phyloP scores from a whole-genome alignment of 2,113 vertebrate species.

The Larimichthys crocea region DNA sequence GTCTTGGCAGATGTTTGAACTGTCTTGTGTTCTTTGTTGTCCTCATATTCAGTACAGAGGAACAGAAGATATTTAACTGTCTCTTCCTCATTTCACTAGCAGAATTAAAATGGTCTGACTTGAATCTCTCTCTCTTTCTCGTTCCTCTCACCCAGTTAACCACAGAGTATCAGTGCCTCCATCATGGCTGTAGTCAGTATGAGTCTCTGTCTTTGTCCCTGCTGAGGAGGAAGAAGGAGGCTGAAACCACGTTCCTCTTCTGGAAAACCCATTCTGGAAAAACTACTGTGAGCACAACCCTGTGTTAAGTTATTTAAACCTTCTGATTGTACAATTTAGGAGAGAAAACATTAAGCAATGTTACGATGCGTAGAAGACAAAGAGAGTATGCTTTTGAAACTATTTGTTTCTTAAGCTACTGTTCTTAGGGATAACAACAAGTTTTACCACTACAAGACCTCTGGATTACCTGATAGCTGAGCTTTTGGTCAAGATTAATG shows the following conservation, averaged over 20 bases:
- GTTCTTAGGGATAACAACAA: not conserved
- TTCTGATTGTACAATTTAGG: not conserved
- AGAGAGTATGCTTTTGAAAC: not conserved
- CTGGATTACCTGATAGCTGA: not conserved
- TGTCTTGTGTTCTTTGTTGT: too few relatives aligned
- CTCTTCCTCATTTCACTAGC: too few relatives aligned
- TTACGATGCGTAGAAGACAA: not conserved
- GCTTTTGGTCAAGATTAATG: not conserved
- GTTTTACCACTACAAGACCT: too few relatives aligned
- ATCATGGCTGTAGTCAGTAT: constrained; percentile 88
- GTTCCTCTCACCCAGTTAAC: constrained; percentile 76
- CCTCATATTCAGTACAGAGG: too few relatives aligned
- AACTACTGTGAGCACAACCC: constrained; percentile 86
- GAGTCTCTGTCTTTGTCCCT: constrained; percentile 90
- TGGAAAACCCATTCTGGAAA: constrained; percentile 96
- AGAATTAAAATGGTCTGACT: too few relatives aligned
- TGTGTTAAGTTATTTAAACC: constrained; percentile 28
- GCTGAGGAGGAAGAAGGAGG: constrained; percentile 91
- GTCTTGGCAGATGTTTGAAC: too few relatives aligned
- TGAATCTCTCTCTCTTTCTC: not conserved
- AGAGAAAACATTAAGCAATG: not conserved
- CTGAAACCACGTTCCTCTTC: constrained; percentile 92
- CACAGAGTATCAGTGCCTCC: constrained; percentile 90
- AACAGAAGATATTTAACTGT: too few relatives aligned
- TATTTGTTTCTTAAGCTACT: not conserved